Percentiles rank a stretch among this genome's conserved stretches.
Conservation (phyloP, 2,888 invertebrate species). For the Mechanitis mazaeus region DNA sequence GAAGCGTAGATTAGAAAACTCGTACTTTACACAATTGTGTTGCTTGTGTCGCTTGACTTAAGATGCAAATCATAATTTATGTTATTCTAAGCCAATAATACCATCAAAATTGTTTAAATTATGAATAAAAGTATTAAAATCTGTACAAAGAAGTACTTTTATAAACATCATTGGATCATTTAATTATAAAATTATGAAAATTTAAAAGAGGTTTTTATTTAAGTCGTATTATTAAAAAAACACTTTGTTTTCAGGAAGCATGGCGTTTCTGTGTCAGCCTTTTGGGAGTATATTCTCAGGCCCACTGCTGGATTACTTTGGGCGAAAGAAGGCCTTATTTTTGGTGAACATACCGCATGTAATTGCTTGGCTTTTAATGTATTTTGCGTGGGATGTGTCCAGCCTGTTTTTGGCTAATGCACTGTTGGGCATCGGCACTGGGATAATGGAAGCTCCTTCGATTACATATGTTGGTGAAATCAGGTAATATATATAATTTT, state of each 20-base stretch:
- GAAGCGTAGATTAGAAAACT: no score
- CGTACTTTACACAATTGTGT: no score
- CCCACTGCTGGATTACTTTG: conserved; percentile 71
- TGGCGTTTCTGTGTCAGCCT: conserved; percentile 76
- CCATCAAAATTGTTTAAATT: no score
- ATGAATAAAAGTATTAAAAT: no score
- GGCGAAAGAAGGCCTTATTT: conserved; percentile 73
- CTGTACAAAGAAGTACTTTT: no score
- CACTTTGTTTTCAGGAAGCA: conserved; percentile 60
- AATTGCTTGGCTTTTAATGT: conserved; percentile 75
- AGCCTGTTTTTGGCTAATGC: conserved; percentile 70
- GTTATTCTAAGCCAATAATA: no score
- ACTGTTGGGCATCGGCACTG: conserved; percentile 74
- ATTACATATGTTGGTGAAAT: conserved; percentile 79
- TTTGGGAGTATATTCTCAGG: conserved; percentile 77
- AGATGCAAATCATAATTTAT: no score
- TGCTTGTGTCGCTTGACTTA: no score
- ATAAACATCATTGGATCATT: no score
- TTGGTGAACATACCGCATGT: conserved; percentile 77
- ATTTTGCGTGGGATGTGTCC: conserved; percentile 66
- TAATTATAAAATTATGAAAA: no score
- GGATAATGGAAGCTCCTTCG: conserved; percentile 78
- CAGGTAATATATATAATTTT: conserved; percentile 44
- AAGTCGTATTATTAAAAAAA: no score
- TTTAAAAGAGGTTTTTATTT: no score